Evolutionary conservation across 37 sponge, comb jelly and placozoan genomes (phyloP).

Genomic region (Halichondria panicea): DNA sequence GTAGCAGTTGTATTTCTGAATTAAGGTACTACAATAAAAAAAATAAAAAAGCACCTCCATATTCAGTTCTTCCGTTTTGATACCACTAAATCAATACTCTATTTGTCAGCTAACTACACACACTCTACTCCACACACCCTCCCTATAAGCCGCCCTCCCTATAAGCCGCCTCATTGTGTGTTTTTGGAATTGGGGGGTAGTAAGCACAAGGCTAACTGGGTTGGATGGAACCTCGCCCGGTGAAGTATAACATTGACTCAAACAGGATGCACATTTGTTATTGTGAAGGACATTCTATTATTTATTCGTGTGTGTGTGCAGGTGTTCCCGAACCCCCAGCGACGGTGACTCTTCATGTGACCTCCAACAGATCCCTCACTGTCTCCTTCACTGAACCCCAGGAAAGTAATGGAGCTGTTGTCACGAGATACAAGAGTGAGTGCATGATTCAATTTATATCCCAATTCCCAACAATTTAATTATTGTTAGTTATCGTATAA

Average conservation of each 20-base stretch:
- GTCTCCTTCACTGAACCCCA: constrained; percentile 60
- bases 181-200: background rate
- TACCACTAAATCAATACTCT: too few species aligned
- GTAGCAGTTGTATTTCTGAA: too few species aligned
- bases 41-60: too few species aligned
- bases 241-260: too few species aligned
- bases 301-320: constrained; percentile 1
- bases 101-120: too few species aligned
- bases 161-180: too few species aligned
- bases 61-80: too few species aligned
- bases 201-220: background rate
- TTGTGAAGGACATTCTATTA: constrained; percentile 2
- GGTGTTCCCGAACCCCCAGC: constrained; percentile 61
- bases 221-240: too few species aligned
- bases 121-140: background rate
- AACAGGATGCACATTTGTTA: background rate
- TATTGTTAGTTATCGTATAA: too few species aligned
- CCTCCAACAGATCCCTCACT: constrained; percentile 52
- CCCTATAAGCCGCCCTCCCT: background rate
- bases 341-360: constrained; percentile 47
- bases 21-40: too few species aligned
- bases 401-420: constrained; percentile 35
- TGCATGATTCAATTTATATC: too few species aligned
- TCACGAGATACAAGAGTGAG: constrained; percentile 81
- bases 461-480: too few species aligned